A percentile compares a stretch with the other conserved stretches of the same genome.
Conservation (phyloP, 2,113 vertebrate species). For the Microcebus lehilahytsara region DNA sequence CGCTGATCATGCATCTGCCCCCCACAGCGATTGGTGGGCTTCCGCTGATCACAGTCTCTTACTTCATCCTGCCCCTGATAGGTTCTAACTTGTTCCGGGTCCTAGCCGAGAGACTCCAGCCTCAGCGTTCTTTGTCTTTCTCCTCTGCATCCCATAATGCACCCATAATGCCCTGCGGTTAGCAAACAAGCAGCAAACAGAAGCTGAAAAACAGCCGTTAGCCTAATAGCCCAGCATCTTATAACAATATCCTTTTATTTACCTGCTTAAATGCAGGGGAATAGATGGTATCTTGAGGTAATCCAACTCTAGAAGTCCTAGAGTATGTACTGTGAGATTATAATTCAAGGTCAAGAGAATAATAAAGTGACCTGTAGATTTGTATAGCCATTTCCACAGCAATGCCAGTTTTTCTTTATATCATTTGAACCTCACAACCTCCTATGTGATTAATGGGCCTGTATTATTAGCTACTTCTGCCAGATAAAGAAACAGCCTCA, state of each 20-base stretch:
- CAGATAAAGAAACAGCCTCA: conserved; percentile 27
- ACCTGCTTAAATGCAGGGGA: background rate
- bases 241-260: background rate
- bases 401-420: background rate
- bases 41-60: too few relatives aligned
- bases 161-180: too few relatives aligned
- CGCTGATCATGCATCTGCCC: too few relatives aligned
- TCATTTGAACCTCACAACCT: background rate
- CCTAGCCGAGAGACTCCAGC: too few relatives aligned
- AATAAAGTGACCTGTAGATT: background rate
- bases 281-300: background rate
- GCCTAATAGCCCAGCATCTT: too few relatives aligned
- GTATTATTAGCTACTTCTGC: background rate
- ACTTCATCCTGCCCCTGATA: too few relatives aligned
- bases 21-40: too few relatives aligned
- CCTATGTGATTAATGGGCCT: background rate
- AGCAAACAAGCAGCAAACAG: too few relatives aligned
- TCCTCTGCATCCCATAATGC: too few relatives aligned
- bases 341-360: background rate
- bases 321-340: background rate
- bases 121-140: too few relatives aligned
- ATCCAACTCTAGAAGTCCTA: background rate
- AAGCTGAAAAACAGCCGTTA: too few relatives aligned
- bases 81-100: too few relatives aligned
- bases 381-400: background rate